phyloP scores from a whole-genome alignment of 2,797 vertebrate genomes.

The Otolemur crassicaudatus region DNA sequence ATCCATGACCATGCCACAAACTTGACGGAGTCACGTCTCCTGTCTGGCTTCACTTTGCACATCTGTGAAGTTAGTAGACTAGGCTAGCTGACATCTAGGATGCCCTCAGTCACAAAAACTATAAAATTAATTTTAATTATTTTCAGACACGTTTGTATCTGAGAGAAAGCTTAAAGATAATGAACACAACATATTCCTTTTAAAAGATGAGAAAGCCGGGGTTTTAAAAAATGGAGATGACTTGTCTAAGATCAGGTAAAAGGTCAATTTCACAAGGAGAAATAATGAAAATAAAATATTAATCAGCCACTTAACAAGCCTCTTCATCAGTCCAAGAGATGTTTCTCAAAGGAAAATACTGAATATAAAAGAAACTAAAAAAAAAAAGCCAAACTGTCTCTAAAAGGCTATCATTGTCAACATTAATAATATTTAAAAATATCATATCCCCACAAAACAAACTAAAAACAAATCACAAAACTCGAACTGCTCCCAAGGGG shows the following conservation, averaged over 20 bases:
- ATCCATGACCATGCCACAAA: not conserved
- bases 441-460: not conserved
- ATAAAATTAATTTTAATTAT: conserved; percentile 9
- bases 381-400: not conserved
- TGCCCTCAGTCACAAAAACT: not conserved
- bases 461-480: conserved; percentile 1
- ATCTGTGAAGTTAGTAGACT: not conserved
- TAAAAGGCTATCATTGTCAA: not conserved
- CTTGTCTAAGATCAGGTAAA: not conserved
- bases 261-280: not conserved
- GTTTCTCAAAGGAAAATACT: conserved; percentile 38
- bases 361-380: not conserved
- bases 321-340: not conserved
- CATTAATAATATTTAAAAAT: conserved; percentile 28
- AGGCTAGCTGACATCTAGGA: not conserved
- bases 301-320: not conserved
- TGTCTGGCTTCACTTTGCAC: not conserved
- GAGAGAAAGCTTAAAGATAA: conserved; percentile 26
- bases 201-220: not conserved
- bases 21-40: not conserved
- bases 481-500: not conserved
- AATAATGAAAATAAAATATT: not conserved
- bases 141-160: conserved; percentile 9
- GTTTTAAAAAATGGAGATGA: conserved; percentile 35
- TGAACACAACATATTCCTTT: not conserved